Evolutionary conservation across 1,140 invertebrate species (phyloP).

Genomic region (Drosophila sulfurigaster): DNA sequence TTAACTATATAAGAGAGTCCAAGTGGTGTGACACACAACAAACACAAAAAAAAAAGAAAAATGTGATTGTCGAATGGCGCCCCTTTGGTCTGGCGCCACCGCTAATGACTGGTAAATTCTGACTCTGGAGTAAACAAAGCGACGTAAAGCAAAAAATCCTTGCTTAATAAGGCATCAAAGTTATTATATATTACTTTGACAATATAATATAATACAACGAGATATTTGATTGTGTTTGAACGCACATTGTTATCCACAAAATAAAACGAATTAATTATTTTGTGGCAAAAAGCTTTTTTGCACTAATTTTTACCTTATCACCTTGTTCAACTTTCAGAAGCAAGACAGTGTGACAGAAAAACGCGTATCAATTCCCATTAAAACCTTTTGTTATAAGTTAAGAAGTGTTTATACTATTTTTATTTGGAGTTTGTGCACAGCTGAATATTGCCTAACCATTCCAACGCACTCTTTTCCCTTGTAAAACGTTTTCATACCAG

Average conservation of each 20-base stretch:
- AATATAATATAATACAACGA: background rate
- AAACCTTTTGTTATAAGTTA: slow-evolving; percentile 14
- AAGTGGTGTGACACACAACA: slow-evolving; percentile 5
- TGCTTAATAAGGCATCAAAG: background rate
- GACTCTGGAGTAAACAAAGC: slow-evolving; percentile 9
- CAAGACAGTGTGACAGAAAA: background rate
- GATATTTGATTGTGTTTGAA: no score
- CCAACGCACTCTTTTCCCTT: slow-evolving; percentile 14
- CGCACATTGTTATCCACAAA: no score
- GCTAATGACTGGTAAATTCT: slow-evolving; percentile 7
- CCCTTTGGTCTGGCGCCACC: slow-evolving; percentile 33
- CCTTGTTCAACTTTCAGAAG: background rate
- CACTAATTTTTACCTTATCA: background rate
- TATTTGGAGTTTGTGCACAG: slow-evolving; percentile 34
- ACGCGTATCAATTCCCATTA: background rate
- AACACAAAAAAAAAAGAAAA: slow-evolving; percentile 31
- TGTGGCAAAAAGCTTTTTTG: background rate
- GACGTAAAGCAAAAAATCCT: slow-evolving; percentile 4
- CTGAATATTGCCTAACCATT: slow-evolving; percentile 20
- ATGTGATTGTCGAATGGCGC: slow-evolving; percentile 53
- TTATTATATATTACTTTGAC: background rate
- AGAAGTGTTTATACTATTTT: slow-evolving; percentile 24
- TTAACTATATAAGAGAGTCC: background rate
- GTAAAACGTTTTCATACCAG: slow-evolving; percentile 35
- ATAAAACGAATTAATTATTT: no score